A percentile compares a stretch with the other conserved stretches of the same genome.
phyloP scores from a whole-genome alignment of 2,888 invertebrate species.

The Dermolepida albohirtum region DNA sequence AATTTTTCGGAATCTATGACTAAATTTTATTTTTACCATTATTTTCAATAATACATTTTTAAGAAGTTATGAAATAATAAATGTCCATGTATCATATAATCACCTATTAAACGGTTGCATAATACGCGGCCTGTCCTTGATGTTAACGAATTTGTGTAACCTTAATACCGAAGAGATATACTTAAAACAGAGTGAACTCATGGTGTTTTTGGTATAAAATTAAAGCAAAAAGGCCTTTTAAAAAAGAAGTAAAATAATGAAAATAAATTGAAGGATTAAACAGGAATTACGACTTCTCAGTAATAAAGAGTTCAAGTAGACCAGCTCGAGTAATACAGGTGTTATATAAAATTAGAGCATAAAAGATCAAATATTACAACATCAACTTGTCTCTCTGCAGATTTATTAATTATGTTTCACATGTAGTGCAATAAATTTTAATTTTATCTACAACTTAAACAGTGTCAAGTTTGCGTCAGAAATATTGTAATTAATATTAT shows the following conservation, averaged over 20 bases:
- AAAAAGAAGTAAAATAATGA: too few species aligned
- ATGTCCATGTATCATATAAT: constrained; percentile 16
- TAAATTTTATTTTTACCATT: too few species aligned
- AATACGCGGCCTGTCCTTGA: constrained; percentile 25
- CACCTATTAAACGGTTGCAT: constrained; percentile 22
- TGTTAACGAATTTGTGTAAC: constrained; percentile 23
- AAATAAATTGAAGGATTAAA: too few species aligned
- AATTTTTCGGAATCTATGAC: too few species aligned
- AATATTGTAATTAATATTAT: constrained; percentile 20
- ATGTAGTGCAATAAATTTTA: constrained; percentile 22
- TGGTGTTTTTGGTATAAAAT: too few species aligned
- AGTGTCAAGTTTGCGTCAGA: constrained; percentile 26
- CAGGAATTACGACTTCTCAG: too few species aligned
- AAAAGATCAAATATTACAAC: constrained; percentile 33
- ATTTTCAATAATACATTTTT: too few species aligned
- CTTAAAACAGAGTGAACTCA: neutral
- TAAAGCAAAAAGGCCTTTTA: too few species aligned
- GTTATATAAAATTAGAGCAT: constrained; percentile 16
- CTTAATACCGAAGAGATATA: constrained; percentile 20
- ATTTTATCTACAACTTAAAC: constrained; percentile 24
- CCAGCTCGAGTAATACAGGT: neutral
- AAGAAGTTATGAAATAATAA: constrained; percentile 20
- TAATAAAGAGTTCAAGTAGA: too few species aligned
- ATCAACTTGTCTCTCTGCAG: neutral
- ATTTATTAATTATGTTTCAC: too few species aligned